Base-by-base conservation (phyloP, 2,113 vertebrate species). In the Leptocoma aspasia region DNA sequence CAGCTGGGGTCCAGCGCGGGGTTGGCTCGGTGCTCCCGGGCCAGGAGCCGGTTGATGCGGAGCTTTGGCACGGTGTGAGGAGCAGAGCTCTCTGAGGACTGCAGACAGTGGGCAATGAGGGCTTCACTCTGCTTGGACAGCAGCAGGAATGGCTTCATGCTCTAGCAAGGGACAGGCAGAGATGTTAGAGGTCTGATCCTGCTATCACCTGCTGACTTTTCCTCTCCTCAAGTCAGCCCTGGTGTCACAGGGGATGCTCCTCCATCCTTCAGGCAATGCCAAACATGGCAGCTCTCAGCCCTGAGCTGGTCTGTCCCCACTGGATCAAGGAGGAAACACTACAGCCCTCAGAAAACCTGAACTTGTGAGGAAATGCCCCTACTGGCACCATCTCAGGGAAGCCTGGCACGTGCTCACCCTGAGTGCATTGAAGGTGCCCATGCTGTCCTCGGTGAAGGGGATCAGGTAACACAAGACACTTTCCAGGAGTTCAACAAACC, bases 141-240 rank as follows among this genome's bases (percentile, higher is more conserved):
- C 94, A 99, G 95, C 90, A 99, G 95, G 97, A 99, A 99, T 49
- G 99, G 99, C 92, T 99, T 99, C 96, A 99, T 98, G 92, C 95
- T 98, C 99, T 99, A 96, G 50, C 28, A 49, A 16, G 31, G 35
- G 45, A 63, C 0, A 27, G 39, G 21, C 11, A 37, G 35, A 23
- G 24, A 35, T 37, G 24, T 94, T 52, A 83, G 76, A 91, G 33
- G 47, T n/a, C 33, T 59, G 64, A 71, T 75, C 31, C 22, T 49
- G 47, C 16, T 13, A 28, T 47, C 1, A 1, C 0, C 0, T 47
- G 47, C 35, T 24, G 24, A 11, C 19, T 42, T 82, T 76, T 15
- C 17, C 30, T 37, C 18, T 79, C 28, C 24, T 11, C 31, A 79
- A 6, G 44, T 50, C 22, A 82, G n/a, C 15, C 15, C 41, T 24